These are phyloP conservation scores for Opisthocomus hoazin DNA, from an alignment of 2,113 vertebrate genomes.

Conservation along the genomic window DNA sequence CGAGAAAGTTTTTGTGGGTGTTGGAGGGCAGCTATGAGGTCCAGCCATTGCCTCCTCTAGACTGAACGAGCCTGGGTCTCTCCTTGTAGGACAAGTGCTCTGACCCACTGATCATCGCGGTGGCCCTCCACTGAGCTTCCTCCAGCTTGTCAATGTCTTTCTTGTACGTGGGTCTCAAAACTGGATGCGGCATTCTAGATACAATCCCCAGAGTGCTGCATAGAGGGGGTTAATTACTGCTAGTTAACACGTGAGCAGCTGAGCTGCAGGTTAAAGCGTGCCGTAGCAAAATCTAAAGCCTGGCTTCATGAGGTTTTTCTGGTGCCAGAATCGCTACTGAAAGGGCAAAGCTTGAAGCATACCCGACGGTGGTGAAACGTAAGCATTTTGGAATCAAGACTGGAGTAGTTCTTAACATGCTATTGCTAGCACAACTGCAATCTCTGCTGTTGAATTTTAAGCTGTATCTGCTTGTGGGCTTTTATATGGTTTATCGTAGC, in stretches of 20 bases:
- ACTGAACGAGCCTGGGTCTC: neutral
- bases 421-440: neutral
- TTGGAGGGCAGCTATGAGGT: neutral
- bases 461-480: neutral
- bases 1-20: accelerated
- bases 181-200: too few relatives aligned
- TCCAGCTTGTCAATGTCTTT: neutral
- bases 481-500: neutral
- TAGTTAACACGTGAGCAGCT: neutral
- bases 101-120: accelerated
- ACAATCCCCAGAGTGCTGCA: neutral
- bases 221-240: neutral
- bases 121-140: neutral
- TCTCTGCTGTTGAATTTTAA: neutral
- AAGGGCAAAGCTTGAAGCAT: neutral
- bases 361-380: neutral
- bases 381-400: neutral
- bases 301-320: neutral
- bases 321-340: neutral
- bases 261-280: neutral
- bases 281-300: neutral
- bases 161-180: neutral
- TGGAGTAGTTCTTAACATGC: neutral
- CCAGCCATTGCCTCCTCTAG: neutral
- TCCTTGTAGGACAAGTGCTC: neutral